Percentiles rank a stretch among this genome's conserved stretches.
These are phyloP conservation scores for Coelopa pilipes DNA, from an alignment of 2,888 invertebrate genomes.

Conservation along the genomic window DNA sequence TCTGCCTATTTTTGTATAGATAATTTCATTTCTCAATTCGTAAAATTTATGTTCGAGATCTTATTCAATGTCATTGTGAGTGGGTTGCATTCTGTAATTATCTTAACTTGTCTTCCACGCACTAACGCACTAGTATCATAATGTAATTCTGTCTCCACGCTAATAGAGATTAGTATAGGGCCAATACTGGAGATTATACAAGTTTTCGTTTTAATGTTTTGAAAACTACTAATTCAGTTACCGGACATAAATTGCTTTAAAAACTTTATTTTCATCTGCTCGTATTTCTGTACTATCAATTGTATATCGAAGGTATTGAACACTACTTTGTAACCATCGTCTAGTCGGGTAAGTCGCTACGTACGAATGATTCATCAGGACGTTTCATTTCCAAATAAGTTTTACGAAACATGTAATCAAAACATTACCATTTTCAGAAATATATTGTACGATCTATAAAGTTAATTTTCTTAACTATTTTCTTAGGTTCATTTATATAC, in stretches of 20 bases:
- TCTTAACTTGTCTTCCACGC: slow-evolving; percentile 46
- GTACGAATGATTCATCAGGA: no score
- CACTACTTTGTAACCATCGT: slow-evolving; percentile 15
- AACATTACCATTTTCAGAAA: no score
- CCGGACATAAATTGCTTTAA: slow-evolving; percentile 27
- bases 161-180: slow-evolving; percentile 54
- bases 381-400: no score
- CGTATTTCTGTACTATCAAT: no score
- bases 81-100: slow-evolving; percentile 53
- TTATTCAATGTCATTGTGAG: slow-evolving; percentile 41
- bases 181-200: slow-evolving; percentile 47
- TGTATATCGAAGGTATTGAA: slow-evolving; percentile 38
- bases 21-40: slow-evolving; percentile 30
- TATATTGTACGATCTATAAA: no score
- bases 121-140: slow-evolving; percentile 53
- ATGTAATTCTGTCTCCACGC: slow-evolving; percentile 52
- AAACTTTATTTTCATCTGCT: no score
- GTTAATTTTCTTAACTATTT: no score
- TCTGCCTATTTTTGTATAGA: no score
- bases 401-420: no score
- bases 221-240: slow-evolving; percentile 34
- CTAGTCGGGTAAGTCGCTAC: neutral
- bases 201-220: slow-evolving; percentile 36
- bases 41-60: slow-evolving; percentile 36
- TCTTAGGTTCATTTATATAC: no score